These are phyloP conservation scores for Trichechus manatus DNA, from an alignment of 2,113 vertebrate species.

Conservation along the genomic window DNA sequence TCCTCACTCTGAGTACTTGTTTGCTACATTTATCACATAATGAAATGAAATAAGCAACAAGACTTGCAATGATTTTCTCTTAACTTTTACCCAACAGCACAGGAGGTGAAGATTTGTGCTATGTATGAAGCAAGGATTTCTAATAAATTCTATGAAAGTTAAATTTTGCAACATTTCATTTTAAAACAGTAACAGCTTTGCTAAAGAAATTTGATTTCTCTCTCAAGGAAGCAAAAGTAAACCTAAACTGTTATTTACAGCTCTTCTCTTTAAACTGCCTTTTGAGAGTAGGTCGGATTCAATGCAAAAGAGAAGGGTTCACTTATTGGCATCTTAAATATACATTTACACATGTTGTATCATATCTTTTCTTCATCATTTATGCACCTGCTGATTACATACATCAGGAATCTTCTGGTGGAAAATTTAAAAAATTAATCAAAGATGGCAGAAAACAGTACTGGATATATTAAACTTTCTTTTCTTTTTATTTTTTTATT, in stretches of 20 bases:
- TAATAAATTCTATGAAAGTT: not conserved
- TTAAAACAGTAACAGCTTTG: not conserved
- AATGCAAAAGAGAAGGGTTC: not conserved
- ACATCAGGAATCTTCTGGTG: constrained; percentile 21
- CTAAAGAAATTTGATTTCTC: constrained; percentile 43
- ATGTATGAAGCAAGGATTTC: not conserved
- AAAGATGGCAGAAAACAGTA: constrained; percentile 34
- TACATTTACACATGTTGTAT: not conserved
- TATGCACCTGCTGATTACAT: not conserved
- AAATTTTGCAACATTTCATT: constrained; percentile 31
- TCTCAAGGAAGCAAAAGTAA: constrained; percentile 51
- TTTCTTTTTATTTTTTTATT: too few species aligned
- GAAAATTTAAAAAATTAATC: constrained; percentile 48
- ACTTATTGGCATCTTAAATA: not conserved
- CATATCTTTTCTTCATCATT: not conserved
- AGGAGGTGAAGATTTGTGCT: not conserved
- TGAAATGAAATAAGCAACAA: constrained; percentile 46
- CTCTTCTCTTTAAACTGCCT: constrained; percentile 4
- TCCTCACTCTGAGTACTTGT: not conserved
- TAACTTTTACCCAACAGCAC: not conserved
- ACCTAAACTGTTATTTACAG: not conserved
- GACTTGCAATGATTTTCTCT: constrained; percentile 19
- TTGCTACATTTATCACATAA: not conserved
- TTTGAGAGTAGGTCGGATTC: not conserved
- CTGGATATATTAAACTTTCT: constrained; percentile 2